A percentile compares a stretch with the other conserved stretches of the same genome.
These are phyloP conservation scores for Todiramphus saurophagus DNA, from an alignment of 2,113 vertebrate genomes.

Conservation along the genomic window DNA sequence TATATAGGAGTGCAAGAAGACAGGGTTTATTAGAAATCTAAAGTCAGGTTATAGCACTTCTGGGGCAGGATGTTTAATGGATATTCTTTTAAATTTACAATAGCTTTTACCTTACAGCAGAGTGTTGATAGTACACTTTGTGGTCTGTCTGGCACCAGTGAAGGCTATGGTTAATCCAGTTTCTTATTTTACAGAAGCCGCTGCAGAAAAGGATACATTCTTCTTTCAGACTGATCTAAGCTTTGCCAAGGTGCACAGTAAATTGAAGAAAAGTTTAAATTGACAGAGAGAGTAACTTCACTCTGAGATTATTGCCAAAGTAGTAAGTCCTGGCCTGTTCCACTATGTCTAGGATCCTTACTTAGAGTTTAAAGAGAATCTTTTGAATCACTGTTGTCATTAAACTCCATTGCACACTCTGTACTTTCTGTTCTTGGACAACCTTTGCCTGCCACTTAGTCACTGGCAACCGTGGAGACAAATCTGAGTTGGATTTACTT, in stretches of 20 bases:
- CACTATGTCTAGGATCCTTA: neutral
- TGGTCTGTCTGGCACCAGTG: neutral
- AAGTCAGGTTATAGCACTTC: neutral
- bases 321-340: neutral
- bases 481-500: neutral
- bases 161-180: neutral
- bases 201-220: neutral
- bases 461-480: neutral
- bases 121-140: neutral
- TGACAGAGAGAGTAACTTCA: neutral
- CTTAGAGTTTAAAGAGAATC: neutral
- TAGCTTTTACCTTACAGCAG: neutral
- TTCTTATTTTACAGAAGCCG: conserved; percentile 1
- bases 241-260: neutral
- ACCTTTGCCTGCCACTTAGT: neutral
- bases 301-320: neutral
- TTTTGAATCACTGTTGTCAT: neutral
- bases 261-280: neutral
- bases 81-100: neutral
- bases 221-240: neutral
- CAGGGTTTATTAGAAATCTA: neutral
- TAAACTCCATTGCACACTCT: neutral
- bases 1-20: neutral
- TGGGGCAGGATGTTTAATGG: neutral
- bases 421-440: neutral